Base-by-base conservation (phyloP, 2,888 invertebrate species). In the Thymelicus sylvestris region DNA sequence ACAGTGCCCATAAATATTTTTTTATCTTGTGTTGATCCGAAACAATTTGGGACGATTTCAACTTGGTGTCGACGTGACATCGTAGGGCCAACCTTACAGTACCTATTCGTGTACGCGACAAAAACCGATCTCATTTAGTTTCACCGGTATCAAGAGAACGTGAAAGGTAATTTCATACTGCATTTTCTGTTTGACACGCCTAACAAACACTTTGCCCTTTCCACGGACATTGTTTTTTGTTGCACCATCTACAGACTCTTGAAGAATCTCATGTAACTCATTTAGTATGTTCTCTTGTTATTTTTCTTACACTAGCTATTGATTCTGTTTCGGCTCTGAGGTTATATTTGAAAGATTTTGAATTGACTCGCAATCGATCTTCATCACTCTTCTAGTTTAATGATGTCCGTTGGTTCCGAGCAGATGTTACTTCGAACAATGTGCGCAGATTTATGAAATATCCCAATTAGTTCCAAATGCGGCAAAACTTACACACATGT, bases 381-480 rank as follows among this genome's bases (percentile, higher is more conserved):
- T 62, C 52, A 59, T 44, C 67, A 67, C 70, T 60, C 67, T 47
- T 59, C 6, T 66, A 41, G 63, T 50, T 69, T 39, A 44, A 38
- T 44, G 44, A 66, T 66, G 65, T 50, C 38, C 65, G 70, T 70
- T 64, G 48, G 55, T 38, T 64, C 63, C 41, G 68, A 85, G 85
- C 93, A 93, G 93, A 93, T 93, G 93, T 90, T 87, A 77, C 84
- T 76, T 86, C 82, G 82, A 87, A 88, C 87, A 89, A 89, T 86
- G 80, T 82, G 82, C 77, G 81, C 84, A 84, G 65, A 65, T 70
- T 90, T 89, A 89, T 88, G 86, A 86, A 91, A 92, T 89, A 89
- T 91, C 85, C 83, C 93, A 92, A 93, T 93, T 93, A 93, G 93
- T 93, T 91, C 89, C 91, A 87, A 93, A 91, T 85, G 90, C 88